Evolutionary conservation across 2,113 vertebrate genomes (phyloP).

Genomic region (Bagarius yarrelli): DNA sequence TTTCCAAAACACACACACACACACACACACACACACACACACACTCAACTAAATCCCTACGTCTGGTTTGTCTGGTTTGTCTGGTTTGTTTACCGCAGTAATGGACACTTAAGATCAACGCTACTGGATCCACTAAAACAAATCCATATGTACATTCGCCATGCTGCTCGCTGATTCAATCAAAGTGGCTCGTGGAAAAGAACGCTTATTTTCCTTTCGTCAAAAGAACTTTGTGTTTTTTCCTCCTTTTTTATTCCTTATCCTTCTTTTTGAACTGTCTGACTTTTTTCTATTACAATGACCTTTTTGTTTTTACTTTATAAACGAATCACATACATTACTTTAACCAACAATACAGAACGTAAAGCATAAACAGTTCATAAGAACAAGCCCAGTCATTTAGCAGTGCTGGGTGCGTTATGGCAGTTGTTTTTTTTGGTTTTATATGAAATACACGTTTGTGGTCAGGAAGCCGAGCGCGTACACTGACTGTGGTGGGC

Average conservation of each 20-base stretch:
- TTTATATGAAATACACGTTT: conserved; percentile 35
- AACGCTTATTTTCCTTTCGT: background rate
- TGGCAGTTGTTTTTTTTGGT: conserved; percentile 34
- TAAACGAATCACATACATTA: background rate
- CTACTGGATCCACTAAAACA: conserved; percentile 8
- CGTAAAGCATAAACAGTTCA: conserved; percentile 26
- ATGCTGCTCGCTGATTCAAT: background rate
- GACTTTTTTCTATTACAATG: background rate
- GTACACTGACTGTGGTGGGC: conserved; percentile 31
- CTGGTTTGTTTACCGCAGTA: conserved; percentile 11
- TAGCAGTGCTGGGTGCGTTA: conserved; percentile 20
- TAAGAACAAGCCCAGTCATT: conserved; percentile 20
- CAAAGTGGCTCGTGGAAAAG: background rate
- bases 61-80: too few relatives aligned
- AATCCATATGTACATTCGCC: conserved; percentile 20
- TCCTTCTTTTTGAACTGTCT: background rate
- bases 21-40: background rate
- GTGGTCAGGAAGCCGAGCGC: conserved; percentile 12
- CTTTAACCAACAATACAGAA: background rate
- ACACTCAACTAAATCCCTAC: background rate
- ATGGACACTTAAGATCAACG: conserved; percentile 5
- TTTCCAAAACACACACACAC: background rate
- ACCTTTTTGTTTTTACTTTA: background rate
- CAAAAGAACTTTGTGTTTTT: background rate
- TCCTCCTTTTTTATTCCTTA: background rate